phyloP scores from a whole-genome alignment of 2,888 invertebrate species.

The Ectropis crepuscularia region DNA sequence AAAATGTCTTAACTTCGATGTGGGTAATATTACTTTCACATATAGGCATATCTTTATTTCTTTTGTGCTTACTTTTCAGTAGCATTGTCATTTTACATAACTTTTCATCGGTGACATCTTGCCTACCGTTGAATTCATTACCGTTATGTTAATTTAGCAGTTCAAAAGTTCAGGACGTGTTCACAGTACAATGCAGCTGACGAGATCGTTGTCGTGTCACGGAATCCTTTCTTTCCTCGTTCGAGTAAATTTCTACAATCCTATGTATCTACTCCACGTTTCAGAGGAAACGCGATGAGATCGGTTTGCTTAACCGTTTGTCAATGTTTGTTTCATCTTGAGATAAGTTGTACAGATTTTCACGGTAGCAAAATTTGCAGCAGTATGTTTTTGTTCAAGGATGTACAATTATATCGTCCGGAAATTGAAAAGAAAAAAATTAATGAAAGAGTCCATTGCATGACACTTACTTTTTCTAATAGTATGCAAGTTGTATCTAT shows the following conservation, averaged over 20 bases:
- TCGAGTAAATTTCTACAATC: constrained; percentile 46
- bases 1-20: no score
- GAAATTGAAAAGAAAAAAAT: no score
- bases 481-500: no score
- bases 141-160: constrained; percentile 46
- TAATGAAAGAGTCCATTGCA: no score
- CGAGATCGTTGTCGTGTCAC: constrained; percentile 63
- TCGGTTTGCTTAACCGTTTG: constrained; percentile 11
- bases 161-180: constrained; percentile 54
- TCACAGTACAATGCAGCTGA: constrained; percentile 43
- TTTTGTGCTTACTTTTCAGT: no score
- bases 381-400: neutral
- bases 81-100: no score
- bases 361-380: neutral
- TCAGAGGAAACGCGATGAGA: constrained; percentile 30
- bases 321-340: constrained; percentile 7
- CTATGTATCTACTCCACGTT: constrained; percentile 48
- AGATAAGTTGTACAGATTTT: neutral
- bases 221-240: constrained; percentile 59
- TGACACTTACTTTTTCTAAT: no score
- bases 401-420: no score
- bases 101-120: constrained; percentile 27
- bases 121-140: constrained; percentile 42
- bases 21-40: no score
- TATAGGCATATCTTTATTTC: no score